Base-by-base conservation (phyloP, 2,113 vertebrate genomes). In the Galbula dea region DNA sequence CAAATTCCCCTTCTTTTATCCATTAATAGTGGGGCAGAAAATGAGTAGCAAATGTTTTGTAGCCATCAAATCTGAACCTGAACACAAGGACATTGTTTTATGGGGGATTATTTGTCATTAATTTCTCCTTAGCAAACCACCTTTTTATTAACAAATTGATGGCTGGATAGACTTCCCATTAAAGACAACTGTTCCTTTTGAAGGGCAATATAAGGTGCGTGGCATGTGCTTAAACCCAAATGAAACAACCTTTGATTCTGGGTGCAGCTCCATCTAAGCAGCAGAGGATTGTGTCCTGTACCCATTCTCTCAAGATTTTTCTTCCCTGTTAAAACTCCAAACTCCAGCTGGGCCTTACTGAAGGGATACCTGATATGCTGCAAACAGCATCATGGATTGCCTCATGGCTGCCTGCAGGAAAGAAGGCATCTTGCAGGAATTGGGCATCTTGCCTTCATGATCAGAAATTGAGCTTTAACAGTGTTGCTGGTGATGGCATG, bases 141-240 rank as follows among this genome's bases (percentile, higher is more conserved):
- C 91, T 94, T 93, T 90, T 87, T 95, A 92, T 96, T 94, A 96
- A 95, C 30, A 93, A 94, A 97, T 93, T 90, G 74, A 63, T 81
- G 76, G 55, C 74, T 93, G 82, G 43, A 55, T 77, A 77, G 66
- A 55, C 68, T 91, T 90, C 51, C 22, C 49, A 88, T 91, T 94
- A 92, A 93, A 88, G 83, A 52, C 51, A 71, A 71, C 48, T 51
- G 11, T 57, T 93, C 39, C 52, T 73, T 76, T 77, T 82, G 62
- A 63, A 89, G 61, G 36, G 30, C 51, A 81, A 22, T 37, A 48
- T 48, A 22, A 1, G 0, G 43, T 66, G 36, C 1, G 0, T 26
- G 8, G 19, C 6, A 1, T 62, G 26, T 43, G 39, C 51, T 63
- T 55, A 63, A 54, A 76, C 13, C 2, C 8, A 52, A 37, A 58